These are phyloP conservation scores for Mactra quadrangularis DNA, from an alignment of 1,140 invertebrate genomes.

Conservation along the genomic window DNA sequence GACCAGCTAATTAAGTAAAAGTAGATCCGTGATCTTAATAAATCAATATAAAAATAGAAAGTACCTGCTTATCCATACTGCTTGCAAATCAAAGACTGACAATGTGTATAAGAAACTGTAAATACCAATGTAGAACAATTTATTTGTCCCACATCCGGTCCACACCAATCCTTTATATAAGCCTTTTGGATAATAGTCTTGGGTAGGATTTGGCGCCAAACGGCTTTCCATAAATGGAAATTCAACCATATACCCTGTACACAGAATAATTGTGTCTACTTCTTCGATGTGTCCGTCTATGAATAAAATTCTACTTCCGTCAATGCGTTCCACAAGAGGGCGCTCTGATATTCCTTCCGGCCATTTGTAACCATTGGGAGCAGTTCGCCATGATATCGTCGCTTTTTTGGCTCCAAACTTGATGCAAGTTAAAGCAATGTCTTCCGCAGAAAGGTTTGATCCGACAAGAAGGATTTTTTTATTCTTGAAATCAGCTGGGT, in stretches of 20 bases:
- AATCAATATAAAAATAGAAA: background rate
- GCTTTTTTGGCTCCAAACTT: conserved; percentile 49
- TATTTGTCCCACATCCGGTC: conserved; percentile 42
- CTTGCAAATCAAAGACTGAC: conserved; percentile 60
- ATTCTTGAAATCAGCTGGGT: conserved; percentile 51
- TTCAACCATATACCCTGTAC: conserved; percentile 41
- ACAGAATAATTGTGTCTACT: conserved; percentile 51
- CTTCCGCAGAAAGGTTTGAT: conserved; percentile 56
- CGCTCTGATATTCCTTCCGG: conserved; percentile 49
- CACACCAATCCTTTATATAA: conserved; percentile 56
- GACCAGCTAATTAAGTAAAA: too few relatives aligned
- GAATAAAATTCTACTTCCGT: conserved; percentile 41
- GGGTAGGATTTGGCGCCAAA: conserved; percentile 17
- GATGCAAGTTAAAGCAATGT: conserved; percentile 44
- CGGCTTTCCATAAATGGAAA: conserved; percentile 50
- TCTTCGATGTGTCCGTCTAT: conserved; percentile 46
- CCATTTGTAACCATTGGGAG: conserved; percentile 52
- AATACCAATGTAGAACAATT: conserved; percentile 54
- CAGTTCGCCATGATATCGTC: conserved; percentile 18
- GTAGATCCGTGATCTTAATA: too few relatives aligned
- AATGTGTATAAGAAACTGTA: conserved; percentile 53
- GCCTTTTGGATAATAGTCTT: conserved; percentile 4
- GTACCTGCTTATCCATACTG: conserved; percentile 54
- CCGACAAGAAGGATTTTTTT: conserved; percentile 47
- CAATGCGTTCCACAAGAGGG: conserved; percentile 15